Base-by-base conservation (phyloP, 2,113 vertebrate genomes). In the Isichthys henryi region DNA sequence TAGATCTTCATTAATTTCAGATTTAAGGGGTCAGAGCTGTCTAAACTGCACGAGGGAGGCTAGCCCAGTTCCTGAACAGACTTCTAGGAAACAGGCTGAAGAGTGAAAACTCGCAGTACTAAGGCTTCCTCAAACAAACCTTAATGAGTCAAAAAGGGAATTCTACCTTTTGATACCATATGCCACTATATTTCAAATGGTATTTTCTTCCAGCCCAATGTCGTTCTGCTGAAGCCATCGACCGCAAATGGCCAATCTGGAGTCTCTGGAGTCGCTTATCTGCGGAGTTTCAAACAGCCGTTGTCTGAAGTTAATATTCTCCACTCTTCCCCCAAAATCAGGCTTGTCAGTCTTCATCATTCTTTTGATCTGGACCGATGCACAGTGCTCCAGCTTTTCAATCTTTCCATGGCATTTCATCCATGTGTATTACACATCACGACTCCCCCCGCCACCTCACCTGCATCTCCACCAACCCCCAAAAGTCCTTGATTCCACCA, bases 311-410 rank as follows among this genome's bases (percentile, higher is more conserved):
- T 86, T 86, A 86, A 86, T 50, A 48, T 86, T 88, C 66, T 31
- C 66, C 1, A 8, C 39, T 70, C 27, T 31, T 88, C 66, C 46
- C 66, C 77, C 27, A 91, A 92, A 93, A 93, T 91, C 90, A 93
- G 80, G 85, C 62, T 86, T 91, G 91, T 91, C 92, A 91, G 88
- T 93, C 92, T 92, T 91, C 91, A 92, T 92, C 89, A 91, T 80
- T 43, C 23, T 27, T 66, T 58, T 89, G 49, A 86, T 86, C 80
- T 43, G 82, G 43, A 48, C 56, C 21, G 43, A 48, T 86, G 45
- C 80, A 85, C 53, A 39, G 23, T 45, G 21, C 13, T 82, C 13
- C 23, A 86, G 80, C 46, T 62, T 53, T 87, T 87, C 43, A 19
- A 10, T 74, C 62, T 88, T 48, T 74, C 62, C 88, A 86, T 50